Conservation (phyloP, 1,140 invertebrate species). For the Drosophila obscura region DNA sequence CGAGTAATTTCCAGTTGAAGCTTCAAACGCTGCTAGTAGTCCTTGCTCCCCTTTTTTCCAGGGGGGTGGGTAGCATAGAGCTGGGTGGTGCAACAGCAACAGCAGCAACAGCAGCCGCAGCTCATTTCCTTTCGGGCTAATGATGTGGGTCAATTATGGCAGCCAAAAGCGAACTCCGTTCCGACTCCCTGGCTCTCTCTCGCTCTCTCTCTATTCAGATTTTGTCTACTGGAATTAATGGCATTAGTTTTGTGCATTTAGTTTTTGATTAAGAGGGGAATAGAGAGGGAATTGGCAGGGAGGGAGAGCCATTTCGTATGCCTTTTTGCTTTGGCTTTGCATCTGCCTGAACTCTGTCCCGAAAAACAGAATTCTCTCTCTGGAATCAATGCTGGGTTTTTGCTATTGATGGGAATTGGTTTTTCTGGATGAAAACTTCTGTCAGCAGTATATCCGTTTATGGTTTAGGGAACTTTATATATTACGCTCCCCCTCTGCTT, state of each 20-base stretch:
- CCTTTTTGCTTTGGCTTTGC: slow-evolving; percentile 26
- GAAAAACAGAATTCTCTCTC: slow-evolving; percentile 36
- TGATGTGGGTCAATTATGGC: slow-evolving; percentile 81
- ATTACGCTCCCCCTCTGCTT: not conserved
- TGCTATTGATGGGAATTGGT: slow-evolving; percentile 46
- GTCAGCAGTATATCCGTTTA: slow-evolving; percentile 25
- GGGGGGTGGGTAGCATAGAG: slow-evolving; percentile 23
- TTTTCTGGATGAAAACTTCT: slow-evolving; percentile 33
- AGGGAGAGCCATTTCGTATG: slow-evolving; percentile 51
- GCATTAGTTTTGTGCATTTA: slow-evolving; percentile 82
- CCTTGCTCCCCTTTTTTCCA: slow-evolving; percentile 44
- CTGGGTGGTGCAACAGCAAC: slow-evolving; percentile 21
- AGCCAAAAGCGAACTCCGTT: slow-evolving; percentile 53
- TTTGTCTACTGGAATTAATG: slow-evolving; percentile 82
- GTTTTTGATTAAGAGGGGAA: slow-evolving; percentile 68
- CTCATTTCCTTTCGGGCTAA: slow-evolving; percentile 80
- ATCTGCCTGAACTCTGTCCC: slow-evolving; percentile 23
- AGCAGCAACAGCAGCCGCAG: slow-evolving; percentile 56
- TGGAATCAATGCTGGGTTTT: slow-evolving; percentile 30
- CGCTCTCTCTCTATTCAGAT: slow-evolving; percentile 58
- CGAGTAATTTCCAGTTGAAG: slow-evolving; percentile 71
- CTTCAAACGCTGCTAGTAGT: slow-evolving; percentile 46
- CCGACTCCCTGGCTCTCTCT: slow-evolving; percentile 7
- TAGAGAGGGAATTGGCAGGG: not conserved
- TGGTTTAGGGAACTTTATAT: slow-evolving; percentile 12